A percentile compares a stretch with the other conserved stretches of the same genome.
Conservation (phyloP, 2,888 invertebrate genomes). For the Punctoribates punctum region DNA sequence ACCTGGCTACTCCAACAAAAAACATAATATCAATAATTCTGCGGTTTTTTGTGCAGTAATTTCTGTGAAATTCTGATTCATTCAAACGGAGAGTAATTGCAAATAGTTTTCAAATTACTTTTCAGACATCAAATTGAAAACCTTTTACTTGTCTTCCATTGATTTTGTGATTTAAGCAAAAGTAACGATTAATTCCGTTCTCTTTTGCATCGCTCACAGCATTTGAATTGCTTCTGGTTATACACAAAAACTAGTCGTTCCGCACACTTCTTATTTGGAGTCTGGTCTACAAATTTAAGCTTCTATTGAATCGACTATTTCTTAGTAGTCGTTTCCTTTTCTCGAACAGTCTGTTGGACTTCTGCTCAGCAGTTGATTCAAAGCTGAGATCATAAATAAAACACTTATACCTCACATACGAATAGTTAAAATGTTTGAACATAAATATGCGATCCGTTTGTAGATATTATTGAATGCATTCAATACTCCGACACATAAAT, state of each 20-base stretch:
- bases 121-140: neutral
- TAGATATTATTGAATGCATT: conserved; percentile 2
- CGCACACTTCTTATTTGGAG: neutral
- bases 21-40: neutral
- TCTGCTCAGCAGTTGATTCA: neutral
- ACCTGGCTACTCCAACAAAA: neutral
- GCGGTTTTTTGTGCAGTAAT: too few relatives aligned
- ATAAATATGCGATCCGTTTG: neutral
- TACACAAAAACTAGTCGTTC: neutral
- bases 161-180: conserved; percentile 15
- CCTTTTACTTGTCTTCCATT: neutral
- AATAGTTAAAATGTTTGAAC: neutral
- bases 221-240: conserved; percentile 20
- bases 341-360: neutral
- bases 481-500: neutral
- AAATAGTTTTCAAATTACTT: conserved; percentile 21
- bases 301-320: conserved; percentile 6
- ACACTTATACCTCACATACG: neutral
- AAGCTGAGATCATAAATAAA: neutral
- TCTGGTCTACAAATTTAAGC: neutral
- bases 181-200: neutral
- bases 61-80: neutral
- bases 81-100: neutral
- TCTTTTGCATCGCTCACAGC: conserved; percentile 11
- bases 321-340: conserved; percentile 10